These are phyloP conservation scores for Trissolcus basalis DNA, from an alignment of 1,140 invertebrate genomes.

Conservation along the genomic window DNA sequence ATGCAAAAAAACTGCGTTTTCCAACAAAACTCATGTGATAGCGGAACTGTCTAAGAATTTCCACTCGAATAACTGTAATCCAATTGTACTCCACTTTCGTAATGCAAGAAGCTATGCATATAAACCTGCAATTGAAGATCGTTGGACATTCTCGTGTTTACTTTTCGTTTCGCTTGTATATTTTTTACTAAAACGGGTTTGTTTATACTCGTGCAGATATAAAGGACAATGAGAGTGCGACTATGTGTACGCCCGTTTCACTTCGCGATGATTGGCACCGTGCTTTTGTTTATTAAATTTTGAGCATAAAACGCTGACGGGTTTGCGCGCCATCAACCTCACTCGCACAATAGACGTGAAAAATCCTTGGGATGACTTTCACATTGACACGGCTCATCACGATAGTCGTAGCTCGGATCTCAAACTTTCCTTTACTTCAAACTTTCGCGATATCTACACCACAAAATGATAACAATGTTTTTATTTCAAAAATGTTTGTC, in stretches of 20 bases:
- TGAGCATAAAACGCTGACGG: slow-evolving; percentile 26
- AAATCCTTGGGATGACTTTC: slow-evolving; percentile 25
- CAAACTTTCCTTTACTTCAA: background rate
- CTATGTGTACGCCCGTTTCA: slow-evolving; percentile 21
- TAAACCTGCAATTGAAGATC: slow-evolving; percentile 8
- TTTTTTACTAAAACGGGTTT: slow-evolving; percentile 5
- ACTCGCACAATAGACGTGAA: slow-evolving; percentile 2
- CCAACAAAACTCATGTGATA: no score
- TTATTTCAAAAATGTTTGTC: no score
- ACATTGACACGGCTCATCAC: slow-evolving; percentile 18
- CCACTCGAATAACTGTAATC: background rate
- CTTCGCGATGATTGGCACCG: slow-evolving; percentile 32
- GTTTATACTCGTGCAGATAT: slow-evolving; percentile 7
- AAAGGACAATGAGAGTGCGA: slow-evolving; percentile 10
- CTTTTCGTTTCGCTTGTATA: slow-evolving; percentile 3
- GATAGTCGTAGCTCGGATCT: background rate
- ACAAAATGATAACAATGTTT: no score
- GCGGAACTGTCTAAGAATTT: background rate
- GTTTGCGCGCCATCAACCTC: slow-evolving; percentile 11
- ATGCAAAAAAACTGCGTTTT: no score
- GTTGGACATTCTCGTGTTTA: background rate
- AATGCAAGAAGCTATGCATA: background rate
- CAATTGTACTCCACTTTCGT: background rate
- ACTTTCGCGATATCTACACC: slow-evolving; percentile 1
- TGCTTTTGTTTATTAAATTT: slow-evolving; percentile 45